Evolutionary conservation across 2,797 vertebrate genomes (phyloP).

Genomic region (Pangasius mekongensis): DNA sequence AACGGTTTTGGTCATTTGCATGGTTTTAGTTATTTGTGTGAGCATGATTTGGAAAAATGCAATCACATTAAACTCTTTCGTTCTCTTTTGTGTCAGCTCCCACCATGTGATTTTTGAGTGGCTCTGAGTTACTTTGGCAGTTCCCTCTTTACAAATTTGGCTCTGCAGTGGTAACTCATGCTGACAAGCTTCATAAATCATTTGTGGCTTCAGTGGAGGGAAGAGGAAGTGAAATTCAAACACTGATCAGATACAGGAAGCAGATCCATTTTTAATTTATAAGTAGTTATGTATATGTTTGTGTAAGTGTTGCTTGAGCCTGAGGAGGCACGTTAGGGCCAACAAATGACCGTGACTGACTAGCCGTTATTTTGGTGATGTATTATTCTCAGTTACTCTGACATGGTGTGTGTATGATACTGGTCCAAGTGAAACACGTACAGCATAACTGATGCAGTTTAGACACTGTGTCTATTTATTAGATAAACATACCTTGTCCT

Average conservation of each 20-base stretch:
- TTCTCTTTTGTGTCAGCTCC: background rate
- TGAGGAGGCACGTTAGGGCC: background rate
- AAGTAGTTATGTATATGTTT: conserved; percentile 15
- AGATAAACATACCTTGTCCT: too few relatives aligned
- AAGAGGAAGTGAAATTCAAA: conserved; percentile 46
- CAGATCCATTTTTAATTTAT: conserved; percentile 32
- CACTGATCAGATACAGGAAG: conserved; percentile 41
- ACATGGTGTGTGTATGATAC: conserved; percentile 3
- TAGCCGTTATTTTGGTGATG: background rate
- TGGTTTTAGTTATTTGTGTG: background rate
- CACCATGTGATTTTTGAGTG: conserved; percentile 10
- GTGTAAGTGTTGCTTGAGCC: background rate
- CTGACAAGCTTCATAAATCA: conserved; percentile 48
- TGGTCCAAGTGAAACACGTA: background rate
- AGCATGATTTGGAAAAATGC: background rate
- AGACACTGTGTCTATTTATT: background rate
- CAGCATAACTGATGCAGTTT: background rate
- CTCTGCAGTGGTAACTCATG: conserved; percentile 28
- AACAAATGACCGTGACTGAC: background rate
- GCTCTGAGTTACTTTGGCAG: conserved; percentile 11
- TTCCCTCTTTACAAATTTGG: conserved; percentile 17
- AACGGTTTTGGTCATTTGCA: background rate
- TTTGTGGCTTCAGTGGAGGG: conserved; percentile 34
- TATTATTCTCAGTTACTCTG: background rate
- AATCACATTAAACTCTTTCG: background rate